Evolutionary conservation across 2,797 vertebrate genomes (phyloP), one percentile per base, ranked within the genome.

Genomic region (Neomorphus geoffroyi): DNA sequence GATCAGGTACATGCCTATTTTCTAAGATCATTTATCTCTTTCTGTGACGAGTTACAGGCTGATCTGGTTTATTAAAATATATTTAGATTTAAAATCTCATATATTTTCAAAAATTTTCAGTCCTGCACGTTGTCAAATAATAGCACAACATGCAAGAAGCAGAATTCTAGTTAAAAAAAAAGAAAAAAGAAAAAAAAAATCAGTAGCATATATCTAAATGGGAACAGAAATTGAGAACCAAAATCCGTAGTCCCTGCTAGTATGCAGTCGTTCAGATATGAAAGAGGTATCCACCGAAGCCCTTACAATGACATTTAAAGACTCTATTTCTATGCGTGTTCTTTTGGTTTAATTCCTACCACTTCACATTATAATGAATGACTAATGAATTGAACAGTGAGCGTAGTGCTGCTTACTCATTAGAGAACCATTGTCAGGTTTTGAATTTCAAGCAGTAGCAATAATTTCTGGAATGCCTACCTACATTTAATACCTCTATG

Each of bases 111-210:
- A 71, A 28, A 54, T 22, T 18, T 80, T 41, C 69, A 62, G n/a
- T 57, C 53, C 19, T 39, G 23, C 6, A 30, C 6, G 81, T 83
- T 79, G 24, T 30, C 27, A 92, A 86, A 79, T 28, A 71, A 35
- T 13, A 79, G 23, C 14, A 88, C 10, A 23, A 65, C 26, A 43
- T 58, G 8, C 41, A 82, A 67, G 10, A 84, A 75, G 33, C 12
- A 26, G 19, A 60, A 66, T 15, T 35, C 7, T 6, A 39, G 9
- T 13, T 27, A 15, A 45, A 57, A 81, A 60, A 13, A 2, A 2
- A 5, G n/a, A 5, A 45, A 35, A 6, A 0, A 0, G 1, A 7
- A 45, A 35, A 7, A 45, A 35, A 30, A 26, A 35, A 24, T 7
- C 26, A 58, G 4, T 26, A 73, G 1, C 16, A 48, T 70, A 16